Percentiles rank a stretch among this genome's conserved stretches.
phyloP scores from a whole-genome alignment of 2,888 invertebrate genomes.

The Cheilosia vulpina region DNA sequence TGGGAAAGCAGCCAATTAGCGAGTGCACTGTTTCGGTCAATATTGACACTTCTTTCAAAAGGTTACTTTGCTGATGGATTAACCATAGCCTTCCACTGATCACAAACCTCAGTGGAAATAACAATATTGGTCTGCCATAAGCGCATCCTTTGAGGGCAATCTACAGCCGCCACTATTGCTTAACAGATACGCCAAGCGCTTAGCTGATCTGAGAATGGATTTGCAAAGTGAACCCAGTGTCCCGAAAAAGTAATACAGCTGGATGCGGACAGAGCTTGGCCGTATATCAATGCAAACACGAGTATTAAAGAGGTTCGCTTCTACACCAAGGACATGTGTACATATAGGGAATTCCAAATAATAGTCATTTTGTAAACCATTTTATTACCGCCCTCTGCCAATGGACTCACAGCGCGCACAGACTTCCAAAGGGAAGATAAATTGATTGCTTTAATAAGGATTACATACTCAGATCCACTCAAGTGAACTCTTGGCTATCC shows the following conservation, averaged over 20 bases:
- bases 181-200: not conserved
- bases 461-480: constrained; percentile 63
- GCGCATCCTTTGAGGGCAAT: not conserved
- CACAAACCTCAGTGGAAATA: not conserved
- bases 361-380: constrained; percentile 56
- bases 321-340: constrained; percentile 6
- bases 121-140: not conserved
- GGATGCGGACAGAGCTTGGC: constrained; percentile 7
- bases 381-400: constrained; percentile 60
- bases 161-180: not conserved
- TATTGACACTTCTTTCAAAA: constrained; percentile 38
- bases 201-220: not conserved
- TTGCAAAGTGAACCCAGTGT: constrained; percentile 31
- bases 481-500: constrained; percentile 59
- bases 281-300: constrained; percentile 9
- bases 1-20: constrained; percentile 47
- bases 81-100: not conserved
- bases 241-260: constrained; percentile 59
- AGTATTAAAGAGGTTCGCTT: constrained; percentile 18
- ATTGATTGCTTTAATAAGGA: constrained; percentile 73
- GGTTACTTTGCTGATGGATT: not conserved
- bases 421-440: constrained; percentile 38
- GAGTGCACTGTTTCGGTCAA: constrained; percentile 55
- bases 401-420: not conserved
- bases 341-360: constrained; percentile 38